Base-by-base conservation (phyloP, 2,888 invertebrate genomes). In the Prosopocoilus inquinatus region DNA sequence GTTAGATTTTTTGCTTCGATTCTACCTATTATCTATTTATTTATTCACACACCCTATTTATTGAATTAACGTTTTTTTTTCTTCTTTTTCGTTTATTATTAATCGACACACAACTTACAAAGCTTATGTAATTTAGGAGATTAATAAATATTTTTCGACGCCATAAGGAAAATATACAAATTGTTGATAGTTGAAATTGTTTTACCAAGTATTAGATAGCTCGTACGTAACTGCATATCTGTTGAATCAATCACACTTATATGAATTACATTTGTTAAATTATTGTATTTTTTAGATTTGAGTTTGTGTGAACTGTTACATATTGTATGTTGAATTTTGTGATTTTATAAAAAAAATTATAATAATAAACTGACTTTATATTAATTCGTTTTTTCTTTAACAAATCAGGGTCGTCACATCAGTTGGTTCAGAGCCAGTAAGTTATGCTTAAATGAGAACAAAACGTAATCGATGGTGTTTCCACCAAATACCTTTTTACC, bases 321-420 rank as follows among this genome's bases (percentile, higher is more conserved):
- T 61, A 60, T 69, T 73, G 72, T 73, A 76, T 73, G 76, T 76
- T 76, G 75, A 75, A 69, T 74, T 75, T 76, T 75, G 75, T 73
- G 75, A 75, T 77, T 77, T 76, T 76, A 74, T 76, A 76, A 71
- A 73, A 71, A 72, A 59, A 50, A 52, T 36, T 49, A 52, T 55
- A 58, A 58, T 48, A 50, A 62, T 52, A 59, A 54, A 59, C 51
- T 56, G 34, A 60, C 61, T 60, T 61, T 57, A 51, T 61, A 59
- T 53, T 60, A 59, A 59, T 59, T 43, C n/a, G 32, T 36, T 9
- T 11, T 50, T 47, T 32, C 1, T 28, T 28, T 28, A 5, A 4
- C 20, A 2, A 28, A 28, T 28, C 20, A 28, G 3, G n/a, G n/a
- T n/a, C n/a, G n/a, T n/a, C n/a, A n/a, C n/a, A n/a, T n/a, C n/a